Percentiles rank a stretch among this genome's conserved stretches.
Evolutionary conservation across 2,888 invertebrate genomes (phyloP).

Genomic region (Orthosia incerta): DNA sequence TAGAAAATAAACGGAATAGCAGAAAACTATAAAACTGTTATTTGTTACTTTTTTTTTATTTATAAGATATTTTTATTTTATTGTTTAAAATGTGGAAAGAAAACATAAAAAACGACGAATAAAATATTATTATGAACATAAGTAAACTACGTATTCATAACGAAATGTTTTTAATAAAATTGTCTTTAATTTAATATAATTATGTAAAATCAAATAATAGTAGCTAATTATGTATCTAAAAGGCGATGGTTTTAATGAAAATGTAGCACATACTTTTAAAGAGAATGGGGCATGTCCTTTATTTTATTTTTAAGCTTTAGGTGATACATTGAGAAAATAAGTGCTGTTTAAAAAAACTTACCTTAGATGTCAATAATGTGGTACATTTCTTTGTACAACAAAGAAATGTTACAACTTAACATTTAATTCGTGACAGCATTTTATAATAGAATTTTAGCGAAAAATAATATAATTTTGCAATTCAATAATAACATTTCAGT

Average conservation of each 20-base stretch:
- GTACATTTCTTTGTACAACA: not conserved
- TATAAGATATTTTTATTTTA: constrained; percentile 18
- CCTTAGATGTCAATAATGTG: not conserved
- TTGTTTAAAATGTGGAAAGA: constrained; percentile 30
- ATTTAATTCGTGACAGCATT: not conserved
- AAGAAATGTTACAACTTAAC: not conserved
- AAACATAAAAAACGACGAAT: constrained; percentile 31
- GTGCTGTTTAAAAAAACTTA: not conserved
- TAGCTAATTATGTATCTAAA: constrained; percentile 26
- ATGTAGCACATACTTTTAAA: constrained; percentile 25
- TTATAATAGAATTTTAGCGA: not conserved
- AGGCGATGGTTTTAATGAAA: constrained; percentile 44
- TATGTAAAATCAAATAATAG: constrained; percentile 42
- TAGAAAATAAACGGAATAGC: constrained; percentile 46
- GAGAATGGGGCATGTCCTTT: constrained; percentile 20
- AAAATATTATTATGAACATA: constrained; percentile 31
- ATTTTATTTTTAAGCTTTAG: constrained; percentile 9
- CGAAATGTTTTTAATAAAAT: constrained; percentile 48
- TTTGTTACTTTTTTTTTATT: constrained; percentile 13
- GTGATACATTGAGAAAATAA: not conserved
- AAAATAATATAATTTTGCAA: not conserved
- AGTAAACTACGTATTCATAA: constrained; percentile 21
- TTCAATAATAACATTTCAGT: not conserved
- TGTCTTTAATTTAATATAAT: constrained; percentile 55
- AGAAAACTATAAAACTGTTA: constrained; percentile 30